These are phyloP conservation scores for Metalampra italica DNA, from an alignment of 2,888 invertebrate species.

Conservation along the genomic window DNA sequence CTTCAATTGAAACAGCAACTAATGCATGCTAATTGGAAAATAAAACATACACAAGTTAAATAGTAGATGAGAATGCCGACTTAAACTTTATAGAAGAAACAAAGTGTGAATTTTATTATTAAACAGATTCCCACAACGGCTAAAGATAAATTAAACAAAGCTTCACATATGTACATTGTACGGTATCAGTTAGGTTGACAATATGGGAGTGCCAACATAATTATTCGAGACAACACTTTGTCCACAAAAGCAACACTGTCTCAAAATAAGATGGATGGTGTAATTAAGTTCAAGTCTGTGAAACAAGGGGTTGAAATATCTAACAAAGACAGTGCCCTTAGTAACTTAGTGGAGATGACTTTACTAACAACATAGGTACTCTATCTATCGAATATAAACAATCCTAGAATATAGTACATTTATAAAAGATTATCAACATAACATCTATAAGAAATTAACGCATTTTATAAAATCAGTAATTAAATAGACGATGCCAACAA, in stretches of 20 bases:
- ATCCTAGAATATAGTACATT: neutral
- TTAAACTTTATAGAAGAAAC: too few relatives aligned
- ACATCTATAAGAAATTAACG: too few relatives aligned
- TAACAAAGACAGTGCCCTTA: neutral
- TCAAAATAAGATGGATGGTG: neutral
- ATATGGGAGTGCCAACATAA: neutral
- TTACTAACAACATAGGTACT: neutral
- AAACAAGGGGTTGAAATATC: neutral
- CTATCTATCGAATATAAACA: neutral
- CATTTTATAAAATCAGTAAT: too few relatives aligned
- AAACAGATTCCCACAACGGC: neutral
- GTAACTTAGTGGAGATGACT: neutral
- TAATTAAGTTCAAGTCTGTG: neutral
- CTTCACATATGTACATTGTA: neutral
- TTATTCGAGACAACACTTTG: constrained; percentile 1
- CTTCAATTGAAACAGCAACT: too few relatives aligned
- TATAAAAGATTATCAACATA: too few relatives aligned
- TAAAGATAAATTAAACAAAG: neutral
- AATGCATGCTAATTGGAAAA: too few relatives aligned
- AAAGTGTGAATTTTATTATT: neutral
- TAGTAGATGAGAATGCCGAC: too few relatives aligned
- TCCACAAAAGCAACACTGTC: neutral
- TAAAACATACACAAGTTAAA: too few relatives aligned
- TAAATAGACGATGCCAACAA: too few relatives aligned
- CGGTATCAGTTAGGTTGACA: neutral